These are phyloP conservation scores for Odocoileus virginianus DNA, from an alignment of 2,113 vertebrate species.

Conservation along the genomic window DNA sequence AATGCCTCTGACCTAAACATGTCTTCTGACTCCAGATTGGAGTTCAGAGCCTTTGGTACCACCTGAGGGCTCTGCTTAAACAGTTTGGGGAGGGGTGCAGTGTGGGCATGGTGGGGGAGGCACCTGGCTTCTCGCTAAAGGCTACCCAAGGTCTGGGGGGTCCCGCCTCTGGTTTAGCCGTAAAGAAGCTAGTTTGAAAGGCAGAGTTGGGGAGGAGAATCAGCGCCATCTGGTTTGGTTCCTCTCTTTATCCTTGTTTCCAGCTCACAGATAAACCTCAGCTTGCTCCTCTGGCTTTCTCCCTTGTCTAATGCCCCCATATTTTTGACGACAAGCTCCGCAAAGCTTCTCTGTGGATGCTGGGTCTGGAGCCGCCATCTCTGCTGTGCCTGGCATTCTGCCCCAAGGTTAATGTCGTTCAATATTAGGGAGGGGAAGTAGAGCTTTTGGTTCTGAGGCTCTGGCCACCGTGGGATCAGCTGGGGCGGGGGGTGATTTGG, in stretches of 20 bases:
- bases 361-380: background rate
- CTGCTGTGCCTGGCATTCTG: background rate
- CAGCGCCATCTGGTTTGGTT: fast-evolving
- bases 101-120: background rate
- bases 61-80: background rate
- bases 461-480: background rate
- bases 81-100: background rate
- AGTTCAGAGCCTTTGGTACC: background rate
- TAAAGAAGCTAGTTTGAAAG: background rate
- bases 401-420: background rate
- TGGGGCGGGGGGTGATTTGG: background rate
- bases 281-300: background rate
- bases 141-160: background rate
- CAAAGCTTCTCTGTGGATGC: background rate
- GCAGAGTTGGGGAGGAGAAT: background rate
- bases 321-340: background rate
- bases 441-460: background rate
- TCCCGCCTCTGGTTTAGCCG: background rate
- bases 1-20: background rate
- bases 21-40: background rate
- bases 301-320: background rate
- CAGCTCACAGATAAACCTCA: background rate
- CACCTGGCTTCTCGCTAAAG: background rate
- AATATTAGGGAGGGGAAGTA: background rate
- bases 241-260: background rate